Base-by-base conservation (phyloP, 1,140 invertebrate species). In the Drosophila auraria region DNA sequence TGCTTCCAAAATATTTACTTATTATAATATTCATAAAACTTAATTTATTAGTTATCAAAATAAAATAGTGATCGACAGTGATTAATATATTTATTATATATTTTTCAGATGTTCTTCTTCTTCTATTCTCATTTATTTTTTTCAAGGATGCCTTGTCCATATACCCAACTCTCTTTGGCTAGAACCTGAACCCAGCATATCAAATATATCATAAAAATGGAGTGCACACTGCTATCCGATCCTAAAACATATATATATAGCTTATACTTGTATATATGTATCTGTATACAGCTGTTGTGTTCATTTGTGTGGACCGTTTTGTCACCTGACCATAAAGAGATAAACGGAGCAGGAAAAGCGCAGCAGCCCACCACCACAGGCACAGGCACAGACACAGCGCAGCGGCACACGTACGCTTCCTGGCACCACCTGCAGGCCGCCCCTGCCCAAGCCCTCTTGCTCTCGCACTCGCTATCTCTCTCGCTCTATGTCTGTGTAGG, bases 401-500 rank as follows among this genome's bases (percentile, higher is more conserved):
- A 59, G 33, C 56, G 38, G 38, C 25, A 63, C 51, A 40, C 33
- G 61, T 59, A 64, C 30, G 53, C 27, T 36, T 54, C 51, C 51
- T 23, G 14, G 17, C 33, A 61, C 27, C 71, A 74, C 69, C 72
- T 74, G 72, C 72, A 53, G 33, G 33, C 50, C 40, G 36, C 17
- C 33, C 25, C 23, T 42, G 50, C 58, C 40, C 20, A 20, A 20
- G 44, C 38, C 42, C 47, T 20, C 17, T 5, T 3, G 12, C 27
- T 17, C 36, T 45, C 38, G 2, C 57, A 44, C 47, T 57, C n/a
- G 15, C n/a, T 33, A 20, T 45, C 47, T 36, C 20, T 45, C 30
- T 40, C 36, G 25, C 38, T 53, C 54, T 63, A 57, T 62, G 78
- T 73, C 78, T 65, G 58, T 70, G 74, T 69, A 89, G 84, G 84